Base-by-base conservation (phyloP, 1,140 invertebrate genomes). In the Meloidogyne hapla region DNA sequence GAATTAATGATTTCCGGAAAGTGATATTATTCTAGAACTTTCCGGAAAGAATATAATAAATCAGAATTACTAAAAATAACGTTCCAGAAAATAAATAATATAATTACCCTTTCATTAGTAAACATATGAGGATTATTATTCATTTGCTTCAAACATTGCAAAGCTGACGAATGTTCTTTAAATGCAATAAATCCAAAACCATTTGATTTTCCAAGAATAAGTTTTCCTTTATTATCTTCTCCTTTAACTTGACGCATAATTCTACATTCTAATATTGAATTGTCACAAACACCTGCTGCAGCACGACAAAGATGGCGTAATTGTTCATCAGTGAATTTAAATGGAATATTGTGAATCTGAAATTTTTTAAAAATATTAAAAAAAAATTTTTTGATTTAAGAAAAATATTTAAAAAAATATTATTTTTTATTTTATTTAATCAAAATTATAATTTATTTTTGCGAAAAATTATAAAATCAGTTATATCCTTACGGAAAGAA, bases 91-190 rank as follows among this genome's bases (percentile, higher is more conserved):
- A 10, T 33, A 9, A 65, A 65, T 33, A 33, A 33, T n/a, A 33
- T 33, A 5, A 5, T 89, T 90, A 94, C 93, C 88, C 92, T 92
- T 74, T 92, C 90, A 48, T 90, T 87, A 23, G 92, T 91, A 89
- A 98, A 98, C 68, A 96, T 90, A 64, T 91, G 91, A 1, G 95
- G 94, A 89, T 97, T 97, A 85, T 98, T 99, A 89, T 98, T 99
- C 1, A 96, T 87, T 74, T 90, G 90, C 77, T 93, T 88, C 1
- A 98, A 89, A 66, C 93, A 93, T 40, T 90, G 88, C 12, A 98
- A 87, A 0, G 96, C 95, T 88, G 95, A 91, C 83, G 94, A 91
- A 87, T 98, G 95, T 40, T 91, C 90, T 8, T 90, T 92, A 85
- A 97, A 98, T 70, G 92, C 91, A 1, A 98, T 92, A 89, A 98